These are phyloP conservation scores for Drosophila mimetica DNA, from an alignment of 2,888 invertebrate genomes.

Conservation along the genomic window DNA sequence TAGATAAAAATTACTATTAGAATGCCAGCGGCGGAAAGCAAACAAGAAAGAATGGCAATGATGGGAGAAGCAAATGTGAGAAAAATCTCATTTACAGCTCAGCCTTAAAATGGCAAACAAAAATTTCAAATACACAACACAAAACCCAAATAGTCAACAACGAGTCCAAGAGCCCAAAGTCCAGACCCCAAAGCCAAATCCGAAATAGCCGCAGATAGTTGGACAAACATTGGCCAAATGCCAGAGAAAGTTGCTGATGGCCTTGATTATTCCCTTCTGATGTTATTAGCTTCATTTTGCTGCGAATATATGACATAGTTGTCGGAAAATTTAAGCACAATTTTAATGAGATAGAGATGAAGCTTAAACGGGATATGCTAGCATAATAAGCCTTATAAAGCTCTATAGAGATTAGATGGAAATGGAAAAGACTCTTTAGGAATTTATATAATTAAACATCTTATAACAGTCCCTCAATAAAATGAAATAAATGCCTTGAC, in stretches of 20 bases:
- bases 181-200: slow-evolving; percentile 44
- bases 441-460: not conserved
- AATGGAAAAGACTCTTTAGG: not conserved
- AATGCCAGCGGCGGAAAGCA: slow-evolving; percentile 43
- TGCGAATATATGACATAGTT: slow-evolving; percentile 9
- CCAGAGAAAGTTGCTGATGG: slow-evolving; percentile 35
- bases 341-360: slow-evolving; percentile 44
- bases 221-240: slow-evolving; percentile 43
- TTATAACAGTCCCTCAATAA: not conserved
- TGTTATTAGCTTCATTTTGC: slow-evolving; percentile 58
- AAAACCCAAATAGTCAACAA: slow-evolving; percentile 12
- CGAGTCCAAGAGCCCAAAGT: not conserved
- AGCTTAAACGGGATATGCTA: slow-evolving; percentile 25
- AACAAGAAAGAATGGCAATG: slow-evolving; percentile 5
- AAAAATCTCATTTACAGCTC: slow-evolving; percentile 43
- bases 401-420: slow-evolving; percentile 12
- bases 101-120: slow-evolving; percentile 45
- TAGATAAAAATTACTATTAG: slow-evolving; percentile 47
- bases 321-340: slow-evolving; percentile 29
- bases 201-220: slow-evolving; percentile 45
- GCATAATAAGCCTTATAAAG: not conserved
- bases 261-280: slow-evolving; percentile 59
- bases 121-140: slow-evolving; percentile 30
- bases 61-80: slow-evolving; percentile 41
- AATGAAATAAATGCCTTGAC: too few species aligned